These are phyloP conservation scores for Xanthia togata DNA, from an alignment of 2,888 invertebrate genomes.

Conservation along the genomic window DNA sequence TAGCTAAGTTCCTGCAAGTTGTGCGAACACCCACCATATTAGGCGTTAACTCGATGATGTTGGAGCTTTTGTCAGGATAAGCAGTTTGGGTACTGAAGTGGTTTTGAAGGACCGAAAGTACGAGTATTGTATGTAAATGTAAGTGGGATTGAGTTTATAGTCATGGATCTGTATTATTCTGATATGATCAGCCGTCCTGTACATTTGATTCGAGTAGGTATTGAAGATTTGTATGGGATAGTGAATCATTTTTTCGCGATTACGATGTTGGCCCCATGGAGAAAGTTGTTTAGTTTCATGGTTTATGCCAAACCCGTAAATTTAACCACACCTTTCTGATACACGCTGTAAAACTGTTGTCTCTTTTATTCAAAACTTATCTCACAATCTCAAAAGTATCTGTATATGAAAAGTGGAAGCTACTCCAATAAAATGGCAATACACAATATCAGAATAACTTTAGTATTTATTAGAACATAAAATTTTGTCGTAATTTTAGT, in stretches of 20 bases:
- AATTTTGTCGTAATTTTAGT: neutral
- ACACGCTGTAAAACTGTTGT: neutral
- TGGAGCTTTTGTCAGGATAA: constrained; percentile 42
- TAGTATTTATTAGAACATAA: neutral
- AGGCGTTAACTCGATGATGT: constrained; percentile 54
- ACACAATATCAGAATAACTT: neutral
- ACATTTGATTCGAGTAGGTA: too few relatives aligned
- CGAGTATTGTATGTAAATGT: neutral
- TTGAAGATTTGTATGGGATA: too few relatives aligned
- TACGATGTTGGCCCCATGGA: too few relatives aligned
- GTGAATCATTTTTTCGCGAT: too few relatives aligned
- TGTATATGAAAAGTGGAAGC: neutral
- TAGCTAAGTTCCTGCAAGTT: constrained; percentile 51
- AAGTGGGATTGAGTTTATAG: neutral
- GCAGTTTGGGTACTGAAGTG: constrained; percentile 6
- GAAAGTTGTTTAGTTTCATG: too few relatives aligned
- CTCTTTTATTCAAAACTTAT: neutral
- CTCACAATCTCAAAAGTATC: neutral
- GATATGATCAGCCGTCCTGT: too few relatives aligned
- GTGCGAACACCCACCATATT: constrained; percentile 50
- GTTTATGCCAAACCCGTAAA: too few relatives aligned
- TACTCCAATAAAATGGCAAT: neutral
- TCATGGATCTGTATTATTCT: neutral
- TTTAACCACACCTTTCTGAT: too few relatives aligned
- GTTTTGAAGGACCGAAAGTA: neutral